Percentiles rank a stretch among this genome's conserved stretches.
These are phyloP conservation scores for Hoplostethus atlanticus DNA, from an alignment of 2,797 vertebrate genomes.

Conservation along the genomic window DNA sequence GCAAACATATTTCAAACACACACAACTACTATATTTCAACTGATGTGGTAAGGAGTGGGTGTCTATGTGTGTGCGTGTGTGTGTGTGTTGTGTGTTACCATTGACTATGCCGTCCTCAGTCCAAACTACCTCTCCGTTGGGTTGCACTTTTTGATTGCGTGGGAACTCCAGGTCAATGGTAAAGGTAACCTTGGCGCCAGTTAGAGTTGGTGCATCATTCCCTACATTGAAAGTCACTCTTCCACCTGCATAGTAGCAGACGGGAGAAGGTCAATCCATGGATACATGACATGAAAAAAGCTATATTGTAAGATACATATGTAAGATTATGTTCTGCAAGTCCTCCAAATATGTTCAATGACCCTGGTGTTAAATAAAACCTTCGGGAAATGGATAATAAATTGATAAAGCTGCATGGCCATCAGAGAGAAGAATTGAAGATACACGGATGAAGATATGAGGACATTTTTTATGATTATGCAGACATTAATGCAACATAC, in stretches of 20 bases:
- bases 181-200: slow-evolving; percentile 90
- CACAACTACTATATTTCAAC: background rate
- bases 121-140: slow-evolving; percentile 90
- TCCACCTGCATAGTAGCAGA: slow-evolving; percentile 82
- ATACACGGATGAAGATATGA: background rate
- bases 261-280: slow-evolving; percentile 4
- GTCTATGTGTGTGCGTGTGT: no score
- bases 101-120: slow-evolving; percentile 85
- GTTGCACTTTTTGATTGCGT: slow-evolving; percentile 82
- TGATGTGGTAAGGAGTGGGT: background rate
- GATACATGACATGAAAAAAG: background rate
- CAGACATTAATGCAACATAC: slow-evolving; percentile 62
- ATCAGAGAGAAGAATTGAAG: background rate
- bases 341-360: background rate
- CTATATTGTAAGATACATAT: background rate
- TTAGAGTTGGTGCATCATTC: slow-evolving; percentile 92
- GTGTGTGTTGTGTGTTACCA: slow-evolving; percentile 74
- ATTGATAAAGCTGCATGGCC: background rate
- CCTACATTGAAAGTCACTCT: slow-evolving; percentile 87
- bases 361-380: background rate
- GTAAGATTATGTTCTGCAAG: background rate
- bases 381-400: background rate
- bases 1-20: background rate
- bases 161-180: slow-evolving; percentile 90
- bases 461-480: background rate